phyloP scores from a whole-genome alignment of 2,797 vertebrate species.

The Amazona finschi region DNA sequence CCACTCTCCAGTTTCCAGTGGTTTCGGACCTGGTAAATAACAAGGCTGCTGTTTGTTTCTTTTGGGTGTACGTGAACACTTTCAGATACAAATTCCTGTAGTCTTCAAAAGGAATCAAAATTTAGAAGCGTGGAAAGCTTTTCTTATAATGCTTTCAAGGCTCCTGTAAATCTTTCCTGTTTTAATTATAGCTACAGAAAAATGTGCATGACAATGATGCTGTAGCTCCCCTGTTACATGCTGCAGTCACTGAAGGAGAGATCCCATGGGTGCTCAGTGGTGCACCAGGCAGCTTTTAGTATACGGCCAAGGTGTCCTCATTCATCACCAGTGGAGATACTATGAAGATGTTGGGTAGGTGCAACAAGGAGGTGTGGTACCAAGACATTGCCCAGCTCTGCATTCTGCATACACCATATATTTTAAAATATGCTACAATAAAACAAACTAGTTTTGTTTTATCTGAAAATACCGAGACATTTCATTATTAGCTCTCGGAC shows the following conservation, averaged over 20 bases:
- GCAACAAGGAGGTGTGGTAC: neutral
- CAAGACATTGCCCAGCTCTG: neutral
- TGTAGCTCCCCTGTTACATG: neutral
- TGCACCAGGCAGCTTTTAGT: neutral
- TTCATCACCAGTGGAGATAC: neutral
- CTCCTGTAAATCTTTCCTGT: neutral
- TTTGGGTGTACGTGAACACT: neutral
- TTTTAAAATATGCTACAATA: neutral
- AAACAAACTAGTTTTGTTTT: neutral
- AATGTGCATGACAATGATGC: neutral
- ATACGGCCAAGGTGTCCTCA: neutral
- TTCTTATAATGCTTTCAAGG: neutral
- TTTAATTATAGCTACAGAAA: neutral
- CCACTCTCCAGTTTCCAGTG: neutral
- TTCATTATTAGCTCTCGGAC: neutral
- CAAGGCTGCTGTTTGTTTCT: neutral
- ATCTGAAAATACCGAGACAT: neutral
- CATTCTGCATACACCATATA: rapidly evolving
- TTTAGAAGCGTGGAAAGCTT: neutral
- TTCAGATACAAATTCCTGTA: neutral
- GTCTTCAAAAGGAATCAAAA: neutral
- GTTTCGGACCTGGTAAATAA: neutral
- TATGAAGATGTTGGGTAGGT: neutral
- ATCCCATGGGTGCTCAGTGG: neutral
- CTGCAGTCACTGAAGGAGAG: neutral